Evolutionary conservation across 2,888 invertebrate genomes (phyloP), one percentile per base, ranked within the genome.

Genomic region (Hedya salicella): DNA sequence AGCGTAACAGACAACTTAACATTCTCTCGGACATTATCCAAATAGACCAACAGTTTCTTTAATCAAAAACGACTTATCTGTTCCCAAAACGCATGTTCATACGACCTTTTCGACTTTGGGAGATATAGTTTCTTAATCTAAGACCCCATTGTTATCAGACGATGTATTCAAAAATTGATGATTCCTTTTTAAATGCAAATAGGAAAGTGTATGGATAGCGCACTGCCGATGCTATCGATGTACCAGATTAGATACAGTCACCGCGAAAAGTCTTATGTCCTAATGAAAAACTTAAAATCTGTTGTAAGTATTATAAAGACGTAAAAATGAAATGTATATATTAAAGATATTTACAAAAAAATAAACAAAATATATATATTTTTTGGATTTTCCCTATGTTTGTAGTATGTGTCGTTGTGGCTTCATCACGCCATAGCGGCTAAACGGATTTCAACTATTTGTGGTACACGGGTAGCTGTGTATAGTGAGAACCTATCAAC

Each of bases 171-270:
- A 32, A 57, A 48, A 19, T 48, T 32, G 32, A 57, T 59, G 46
- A 19, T 36, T 19, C 44, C n/a, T 54, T 46, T 46, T 14, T n/a
- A 36, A 59, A 57, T 57, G 30, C 32, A 32, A 59, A 56, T 56
- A 36, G 46, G 17, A 59, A 48, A 46, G 36, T 46, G 9, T 16
- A 39, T 3, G 8, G 8, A 16, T 16, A 42, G 21, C n/a, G 16
- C 25, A 19, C 48, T 8, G n/a, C 19, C n/a, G 32, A 30, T 44
- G 11, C 9, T 42, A 42, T 56, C 40, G 14, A 25, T 36, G 36
- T 8, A 30, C 4, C 14, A 8, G 16, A 32, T 57, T 17, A 44
- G 25, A 16, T 50, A 50, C 8, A 50, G 2, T 50, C n/a, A 14
- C 14, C 5, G 14, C 30, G n/a, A 50, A 25, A 50, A 30, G n/a